These are phyloP conservation scores for Dendrolimus pini DNA, from an alignment of 2,888 invertebrate genomes.

Conservation along the genomic window DNA sequence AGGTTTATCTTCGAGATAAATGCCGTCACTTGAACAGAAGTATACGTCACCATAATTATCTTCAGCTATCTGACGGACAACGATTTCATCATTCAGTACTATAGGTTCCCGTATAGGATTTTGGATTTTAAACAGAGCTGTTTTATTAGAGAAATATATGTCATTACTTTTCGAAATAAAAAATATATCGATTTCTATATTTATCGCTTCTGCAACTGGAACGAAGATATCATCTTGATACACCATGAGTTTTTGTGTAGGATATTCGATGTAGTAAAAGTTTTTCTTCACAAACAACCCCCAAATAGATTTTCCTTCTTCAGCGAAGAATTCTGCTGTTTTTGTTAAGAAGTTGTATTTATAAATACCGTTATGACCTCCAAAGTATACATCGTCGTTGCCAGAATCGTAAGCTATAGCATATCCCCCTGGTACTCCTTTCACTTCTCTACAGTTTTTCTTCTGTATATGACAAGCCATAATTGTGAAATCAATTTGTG, in stretches of 20 bases:
- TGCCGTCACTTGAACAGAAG: conserved; percentile 43
- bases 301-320: conserved; percentile 59
- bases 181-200: conserved; percentile 52
- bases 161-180: conserved; percentile 42
- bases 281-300: conserved; percentile 44
- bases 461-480: conserved; percentile 40
- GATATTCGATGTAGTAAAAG: conserved; percentile 63
- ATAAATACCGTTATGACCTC: conserved; percentile 62
- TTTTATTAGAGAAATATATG: conserved; percentile 54
- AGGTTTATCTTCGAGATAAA: conserved; percentile 53
- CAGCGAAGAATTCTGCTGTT: conserved; percentile 50
- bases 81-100: conserved; percentile 38
- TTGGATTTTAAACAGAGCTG: conserved; percentile 56
- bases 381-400: conserved; percentile 61
- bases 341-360: conserved; percentile 53
- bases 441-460: conserved; percentile 29
- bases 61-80: conserved; percentile 47
- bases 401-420: conserved; percentile 53
- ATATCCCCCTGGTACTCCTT: conserved; percentile 49
- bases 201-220: conserved; percentile 39
- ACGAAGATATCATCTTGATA: conserved; percentile 43
- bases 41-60: conserved; percentile 54
- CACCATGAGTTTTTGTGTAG: conserved; percentile 44
- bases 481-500: conserved; percentile 45
- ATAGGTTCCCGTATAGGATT: conserved; percentile 22